Conservation (phyloP, 2,888 invertebrate species). For the Julus scanicus region DNA sequence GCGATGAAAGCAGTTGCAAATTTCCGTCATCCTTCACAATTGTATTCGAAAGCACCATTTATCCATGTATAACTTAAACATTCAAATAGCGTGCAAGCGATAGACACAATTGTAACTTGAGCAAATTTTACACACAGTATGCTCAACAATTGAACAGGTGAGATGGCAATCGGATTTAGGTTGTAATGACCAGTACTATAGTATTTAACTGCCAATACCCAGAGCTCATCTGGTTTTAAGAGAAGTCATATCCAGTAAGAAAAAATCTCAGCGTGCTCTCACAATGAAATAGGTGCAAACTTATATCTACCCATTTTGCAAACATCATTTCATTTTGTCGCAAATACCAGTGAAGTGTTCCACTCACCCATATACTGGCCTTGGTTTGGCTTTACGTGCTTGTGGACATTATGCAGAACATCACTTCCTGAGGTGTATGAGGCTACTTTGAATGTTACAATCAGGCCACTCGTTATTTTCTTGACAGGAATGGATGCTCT, state of each 20-base stretch:
- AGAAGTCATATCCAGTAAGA: neutral
- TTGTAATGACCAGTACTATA: neutral
- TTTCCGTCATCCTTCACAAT: neutral
- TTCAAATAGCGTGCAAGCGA: neutral
- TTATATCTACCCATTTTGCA: neutral
- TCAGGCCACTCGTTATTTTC: neutral
- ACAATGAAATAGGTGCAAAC: neutral
- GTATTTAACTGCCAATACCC: neutral
- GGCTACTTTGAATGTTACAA: neutral
- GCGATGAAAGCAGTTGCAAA: neutral
- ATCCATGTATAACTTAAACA: neutral
- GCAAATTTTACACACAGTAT: neutral
- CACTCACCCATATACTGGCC: conserved; percentile 9
- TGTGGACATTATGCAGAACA: neutral
- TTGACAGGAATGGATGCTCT: neutral
- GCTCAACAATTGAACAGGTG: neutral
- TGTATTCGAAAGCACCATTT: neutral
- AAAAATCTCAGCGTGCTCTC: neutral
- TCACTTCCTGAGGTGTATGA: neutral
- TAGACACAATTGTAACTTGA: neutral
- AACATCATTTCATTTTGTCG: neutral
- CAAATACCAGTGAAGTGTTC: neutral
- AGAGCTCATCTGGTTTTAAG: neutral
- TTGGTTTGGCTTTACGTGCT: neutral
- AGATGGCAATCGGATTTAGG: neutral